A percentile compares a stretch with the other conserved stretches of the same genome.
These are phyloP conservation scores for Hyperoplus immaculatus DNA, from an alignment of 2,797 vertebrate genomes.

Conservation along the genomic window DNA sequence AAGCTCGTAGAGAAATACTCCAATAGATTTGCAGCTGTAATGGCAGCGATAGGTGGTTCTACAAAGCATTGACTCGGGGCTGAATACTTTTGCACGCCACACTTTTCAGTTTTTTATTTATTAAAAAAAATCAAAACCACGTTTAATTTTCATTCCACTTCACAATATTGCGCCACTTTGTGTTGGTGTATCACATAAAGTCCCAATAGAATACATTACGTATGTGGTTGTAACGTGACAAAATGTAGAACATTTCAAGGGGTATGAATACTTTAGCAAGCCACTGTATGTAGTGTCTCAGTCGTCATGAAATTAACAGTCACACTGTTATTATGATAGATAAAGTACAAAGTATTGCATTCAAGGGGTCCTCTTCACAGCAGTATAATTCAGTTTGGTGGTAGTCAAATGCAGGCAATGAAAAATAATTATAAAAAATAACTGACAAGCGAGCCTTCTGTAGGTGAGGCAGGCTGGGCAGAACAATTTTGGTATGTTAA, in stretches of 20 bases:
- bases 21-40: no score
- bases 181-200: no score
- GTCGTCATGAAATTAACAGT: neutral
- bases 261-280: neutral
- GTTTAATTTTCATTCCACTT: no score
- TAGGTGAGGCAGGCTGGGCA: neutral
- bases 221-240: neutral
- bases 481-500: conserved; percentile 2
- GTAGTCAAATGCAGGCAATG: neutral
- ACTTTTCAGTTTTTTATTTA: no score
- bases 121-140: no score
- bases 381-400: neutral
- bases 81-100: no score
- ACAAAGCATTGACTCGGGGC: no score
- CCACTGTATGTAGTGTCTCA: neutral
- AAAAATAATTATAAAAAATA: neutral
- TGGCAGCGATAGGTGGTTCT: no score
- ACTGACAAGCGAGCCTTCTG: neutral
- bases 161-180: no score
- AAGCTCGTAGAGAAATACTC: no score
- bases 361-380: neutral
- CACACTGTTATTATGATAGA: neutral
- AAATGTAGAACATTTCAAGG: neutral
- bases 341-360: conserved; percentile 8
- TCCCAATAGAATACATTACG: no score